Evolutionary conservation across 2,888 invertebrate species (phyloP), one percentile per base, ranked within the genome.

Genomic region (Hydropsyche betteni): DNA sequence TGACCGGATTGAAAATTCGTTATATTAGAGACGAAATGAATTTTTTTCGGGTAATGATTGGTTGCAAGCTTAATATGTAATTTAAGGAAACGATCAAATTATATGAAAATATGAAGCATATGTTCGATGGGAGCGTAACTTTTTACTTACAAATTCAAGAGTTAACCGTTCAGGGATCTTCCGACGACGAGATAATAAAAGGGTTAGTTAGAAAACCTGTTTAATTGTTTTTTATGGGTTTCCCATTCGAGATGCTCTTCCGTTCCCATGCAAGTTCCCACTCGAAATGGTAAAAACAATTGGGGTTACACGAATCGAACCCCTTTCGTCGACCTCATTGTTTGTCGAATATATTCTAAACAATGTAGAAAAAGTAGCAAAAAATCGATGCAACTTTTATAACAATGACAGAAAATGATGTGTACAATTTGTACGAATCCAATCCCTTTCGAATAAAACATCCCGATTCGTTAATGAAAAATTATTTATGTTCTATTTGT

Each of bases 231-330:
- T 58, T 64, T 64, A 64, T 64, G 33, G 33, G 64, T 64, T 64
- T 64, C 36, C n/a, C 64, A 64, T 64, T 64, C 64, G 64, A 36
- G 64, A 64, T 64, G 64, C 64, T 53, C 64, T 75, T 71, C 70
- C 71, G 55, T 75, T 72, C 75, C 50, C 68, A 68, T 72, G 72
- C 64, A 52, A 34, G 50, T 58, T 74, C 51, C 58, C 76, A 76
- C 76, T 76, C 76, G 68, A 76, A 76, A 76, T 70, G 76, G 61
- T 61, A 77, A 74, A 75, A 77, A 77, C 75, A 75, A 77, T 64
- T 68, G 69, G 74, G 72, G 53, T 53, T 73, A 71, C 77, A 70
- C 68, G 68, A 72, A 64, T 75, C 34, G 70, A 64, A 68, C 70
- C 77, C 77, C 68, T 74, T 53, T 53, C 70, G 77, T 75, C 73